Percentiles rank a stretch among this genome's conserved stretches.
These are phyloP conservation scores for Cyphomyrus plagiostoma DNA, from an alignment of 2,113 vertebrate genomes.

Conservation along the genomic window DNA sequence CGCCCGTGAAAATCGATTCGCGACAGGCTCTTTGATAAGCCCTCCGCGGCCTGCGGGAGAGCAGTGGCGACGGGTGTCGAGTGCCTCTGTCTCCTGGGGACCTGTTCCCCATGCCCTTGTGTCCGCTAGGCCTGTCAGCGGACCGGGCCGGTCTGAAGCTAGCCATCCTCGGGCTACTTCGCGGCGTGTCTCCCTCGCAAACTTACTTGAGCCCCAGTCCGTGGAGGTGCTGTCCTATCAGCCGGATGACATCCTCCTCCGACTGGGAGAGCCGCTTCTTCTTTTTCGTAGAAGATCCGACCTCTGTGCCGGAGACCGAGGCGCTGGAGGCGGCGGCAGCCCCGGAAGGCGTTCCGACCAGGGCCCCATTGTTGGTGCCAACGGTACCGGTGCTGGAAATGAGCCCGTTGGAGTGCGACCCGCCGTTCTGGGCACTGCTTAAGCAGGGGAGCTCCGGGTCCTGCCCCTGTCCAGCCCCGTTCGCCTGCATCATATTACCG, in stretches of 20 bases:
- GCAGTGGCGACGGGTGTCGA: not conserved
- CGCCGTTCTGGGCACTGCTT: constrained; percentile 79
- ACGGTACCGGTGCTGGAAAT: constrained; percentile 69
- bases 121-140: not conserved
- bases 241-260: constrained; percentile 94
- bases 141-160: not conserved
- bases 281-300: constrained; percentile 78
- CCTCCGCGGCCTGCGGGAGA: not conserved
- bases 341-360: constrained; percentile 53
- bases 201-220: constrained; percentile 97
- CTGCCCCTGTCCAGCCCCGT: constrained; percentile 82
- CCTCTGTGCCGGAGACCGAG: constrained; percentile 60
- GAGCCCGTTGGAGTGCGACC: constrained; percentile 82
- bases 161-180: not conserved
- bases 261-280: constrained; percentile 91
- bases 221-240: constrained; percentile 96
- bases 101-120: not conserved
- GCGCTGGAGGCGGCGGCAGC: constrained; percentile 53
- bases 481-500: constrained; percentile 83
- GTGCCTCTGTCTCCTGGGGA: not conserved
- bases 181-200: not conserved
- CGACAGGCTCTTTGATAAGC: not conserved
- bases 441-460: constrained; percentile 74
- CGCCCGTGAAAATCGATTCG: not conserved
- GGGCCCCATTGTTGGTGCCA: constrained; percentile 73